Base-by-base conservation (phyloP, 2,797 vertebrate genomes). In the Helostoma temminkii region DNA sequence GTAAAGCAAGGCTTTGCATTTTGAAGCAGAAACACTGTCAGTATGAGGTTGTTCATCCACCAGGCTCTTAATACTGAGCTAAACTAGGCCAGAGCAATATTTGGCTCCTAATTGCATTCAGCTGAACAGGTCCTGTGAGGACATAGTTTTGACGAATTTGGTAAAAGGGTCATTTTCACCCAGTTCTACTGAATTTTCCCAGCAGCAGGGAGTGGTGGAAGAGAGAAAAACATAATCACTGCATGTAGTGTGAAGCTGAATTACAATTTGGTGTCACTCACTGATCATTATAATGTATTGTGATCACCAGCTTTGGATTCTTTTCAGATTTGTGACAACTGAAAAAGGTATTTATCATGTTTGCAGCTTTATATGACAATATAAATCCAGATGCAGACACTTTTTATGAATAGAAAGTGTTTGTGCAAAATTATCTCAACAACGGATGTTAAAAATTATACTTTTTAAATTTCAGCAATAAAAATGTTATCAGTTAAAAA, bases 41-140 rank as follows among this genome's bases (percentile, higher is more conserved):
- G n/a, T 16, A 9, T 49, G 65, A 69, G 24, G 14, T 4, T 18
- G 21, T 24, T 36, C 24, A 8, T 39, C 41, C 37, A 37, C 22
- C 9, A 46, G 15, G 4, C 24, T 21, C n/a, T n/a, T n/a, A 19
- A 24, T 21, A 37, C n/a, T 41, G 43, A 34, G 57, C 28, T 36
- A 21, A 76, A 77, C 58, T 55, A 47, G 68, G 37, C 54, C 54
- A 39, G 47, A 60, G 66, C 54, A 49, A 58, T 26, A 37, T 56
- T 47, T 61, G 34, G 34, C 49, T 52, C n/a, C 24, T 37, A n/a
- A n/a, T 71, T 45, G 37, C 26, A 48, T 61, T 45, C 24, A 41
- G 42, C 24, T 21, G 11, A 64, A 41, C 19, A 1, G 14, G 57
- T 30, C 68, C 49, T 61, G 18, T 32, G 60, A 79, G 60, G 72